These are phyloP conservation scores for Acleris holmiana DNA, from an alignment of 2,888 invertebrate genomes.

Conservation along the genomic window DNA sequence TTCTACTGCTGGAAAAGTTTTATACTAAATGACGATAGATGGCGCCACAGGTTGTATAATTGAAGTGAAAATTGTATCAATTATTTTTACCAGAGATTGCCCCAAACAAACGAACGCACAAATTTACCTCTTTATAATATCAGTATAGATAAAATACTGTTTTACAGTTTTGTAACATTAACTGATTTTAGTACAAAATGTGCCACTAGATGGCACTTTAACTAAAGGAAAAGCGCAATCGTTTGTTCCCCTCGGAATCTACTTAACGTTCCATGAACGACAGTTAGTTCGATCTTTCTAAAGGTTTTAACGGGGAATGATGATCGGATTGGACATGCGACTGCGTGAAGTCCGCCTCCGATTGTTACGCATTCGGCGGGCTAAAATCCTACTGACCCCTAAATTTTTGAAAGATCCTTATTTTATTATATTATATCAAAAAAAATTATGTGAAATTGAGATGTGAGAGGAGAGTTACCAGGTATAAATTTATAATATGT, in stretches of 20 bases:
- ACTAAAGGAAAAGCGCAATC: conserved; percentile 51
- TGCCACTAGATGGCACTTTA: conserved; percentile 29
- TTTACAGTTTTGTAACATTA: no score
- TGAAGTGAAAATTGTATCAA: not conserved
- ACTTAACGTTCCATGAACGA: not conserved
- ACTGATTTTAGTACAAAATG: not conserved
- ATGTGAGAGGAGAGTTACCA: no score
- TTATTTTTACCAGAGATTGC: no score
- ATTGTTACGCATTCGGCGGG: conserved; percentile 78
- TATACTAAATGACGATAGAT: conserved; percentile 13
- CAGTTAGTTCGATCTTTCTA: conserved; percentile 68
- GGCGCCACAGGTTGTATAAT: conserved; percentile 7
- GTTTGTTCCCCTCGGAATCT: conserved; percentile 46
- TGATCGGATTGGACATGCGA: conserved; percentile 72
- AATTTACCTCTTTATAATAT: no score
- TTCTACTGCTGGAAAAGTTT: conserved; percentile 1
- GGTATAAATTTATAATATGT: no score
- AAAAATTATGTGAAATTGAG: no score
- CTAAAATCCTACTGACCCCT: conserved; percentile 75
- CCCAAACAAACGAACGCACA: no score
- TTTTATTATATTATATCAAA: no score
- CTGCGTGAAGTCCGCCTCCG: conserved; percentile 76
- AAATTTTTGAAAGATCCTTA: conserved; percentile 61
- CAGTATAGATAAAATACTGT: not conserved
- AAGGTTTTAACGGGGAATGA: conserved; percentile 80